Percentiles rank a stretch among this genome's conserved stretches.
These are phyloP conservation scores for Trogon melanurus DNA, from an alignment of 2,113 vertebrate species.

Conservation along the genomic window DNA sequence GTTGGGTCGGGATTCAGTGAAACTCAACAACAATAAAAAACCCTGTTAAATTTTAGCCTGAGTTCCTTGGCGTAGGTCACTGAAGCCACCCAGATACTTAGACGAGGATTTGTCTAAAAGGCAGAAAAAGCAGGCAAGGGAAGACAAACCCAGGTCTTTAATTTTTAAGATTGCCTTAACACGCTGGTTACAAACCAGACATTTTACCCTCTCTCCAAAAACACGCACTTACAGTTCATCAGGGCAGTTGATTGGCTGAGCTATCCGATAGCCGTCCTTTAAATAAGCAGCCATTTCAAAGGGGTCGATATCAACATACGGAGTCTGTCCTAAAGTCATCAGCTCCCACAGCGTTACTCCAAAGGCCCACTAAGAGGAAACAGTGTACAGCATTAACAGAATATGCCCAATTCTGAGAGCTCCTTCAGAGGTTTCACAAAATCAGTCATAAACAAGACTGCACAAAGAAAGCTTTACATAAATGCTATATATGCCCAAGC, in stretches of 20 bases:
- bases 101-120: not conserved
- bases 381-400: not conserved
- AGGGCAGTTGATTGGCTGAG: constrained; percentile 98
- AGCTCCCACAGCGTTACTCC: constrained; percentile 97
- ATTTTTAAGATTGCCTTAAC: not conserved
- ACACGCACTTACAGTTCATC: constrained; percentile 91
- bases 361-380: constrained; percentile 90
- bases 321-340: constrained; percentile 98
- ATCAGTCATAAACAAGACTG: not conserved
- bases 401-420: accelerated
- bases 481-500: accelerated
- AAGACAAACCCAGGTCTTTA: not conserved
- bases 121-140: not conserved
- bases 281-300: constrained; percentile 99
- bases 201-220: not conserved
- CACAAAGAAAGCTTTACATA: not conserved
- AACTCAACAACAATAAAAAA: not conserved
- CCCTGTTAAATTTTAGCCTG: not conserved
- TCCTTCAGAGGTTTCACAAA: not conserved
- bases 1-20: not conserved
- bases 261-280: constrained; percentile 98
- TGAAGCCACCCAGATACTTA: not conserved
- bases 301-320: constrained; percentile 97
- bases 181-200: accelerated
- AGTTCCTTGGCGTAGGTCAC: not conserved